Percentiles rank a stretch among this genome's conserved stretches.
These are phyloP conservation scores for Craniophora ligustri DNA, from an alignment of 2,888 invertebrate species.

Conservation along the genomic window DNA sequence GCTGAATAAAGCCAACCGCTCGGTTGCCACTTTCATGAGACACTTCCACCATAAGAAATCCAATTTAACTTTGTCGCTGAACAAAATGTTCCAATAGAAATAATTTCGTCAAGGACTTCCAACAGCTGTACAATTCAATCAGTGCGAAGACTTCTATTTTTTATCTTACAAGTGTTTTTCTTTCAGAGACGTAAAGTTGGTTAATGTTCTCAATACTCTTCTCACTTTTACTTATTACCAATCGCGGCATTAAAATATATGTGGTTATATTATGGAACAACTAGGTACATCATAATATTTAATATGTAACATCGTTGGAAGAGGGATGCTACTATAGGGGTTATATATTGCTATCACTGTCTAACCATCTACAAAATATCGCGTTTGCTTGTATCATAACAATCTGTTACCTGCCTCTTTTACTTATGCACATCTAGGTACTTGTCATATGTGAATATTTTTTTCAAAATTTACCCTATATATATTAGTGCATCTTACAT, in stretches of 20 bases:
- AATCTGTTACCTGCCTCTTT: too few species aligned
- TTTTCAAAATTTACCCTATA: too few species aligned
- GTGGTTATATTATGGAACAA: too few species aligned
- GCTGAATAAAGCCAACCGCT: slow-evolving; percentile 77
- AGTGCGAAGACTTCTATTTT: slow-evolving; percentile 75
- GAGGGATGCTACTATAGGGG: too few species aligned
- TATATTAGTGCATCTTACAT: too few species aligned
- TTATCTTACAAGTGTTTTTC: slow-evolving; percentile 70
- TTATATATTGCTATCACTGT: too few species aligned
- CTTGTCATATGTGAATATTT: too few species aligned
- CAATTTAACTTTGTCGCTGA: slow-evolving; percentile 87
- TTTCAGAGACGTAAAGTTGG: slow-evolving; percentile 69
- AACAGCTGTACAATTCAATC: slow-evolving; percentile 87
- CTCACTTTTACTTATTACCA: slow-evolving; percentile 63
- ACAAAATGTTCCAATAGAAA: slow-evolving; percentile 87
- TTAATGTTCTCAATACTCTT: slow-evolving; percentile 74
- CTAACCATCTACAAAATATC: too few species aligned
- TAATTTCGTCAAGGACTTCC: slow-evolving; percentile 85
- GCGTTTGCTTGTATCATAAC: too few species aligned
- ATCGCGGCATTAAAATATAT: background rate
- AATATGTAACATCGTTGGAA: too few species aligned
- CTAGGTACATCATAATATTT: too few species aligned
- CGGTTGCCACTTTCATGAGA: slow-evolving; percentile 74
- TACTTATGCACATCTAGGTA: too few species aligned
- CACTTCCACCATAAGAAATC: slow-evolving; percentile 86